Evolutionary conservation across 2,888 invertebrate species (phyloP).

Genomic region (Minunthozetes semirufus): DNA sequence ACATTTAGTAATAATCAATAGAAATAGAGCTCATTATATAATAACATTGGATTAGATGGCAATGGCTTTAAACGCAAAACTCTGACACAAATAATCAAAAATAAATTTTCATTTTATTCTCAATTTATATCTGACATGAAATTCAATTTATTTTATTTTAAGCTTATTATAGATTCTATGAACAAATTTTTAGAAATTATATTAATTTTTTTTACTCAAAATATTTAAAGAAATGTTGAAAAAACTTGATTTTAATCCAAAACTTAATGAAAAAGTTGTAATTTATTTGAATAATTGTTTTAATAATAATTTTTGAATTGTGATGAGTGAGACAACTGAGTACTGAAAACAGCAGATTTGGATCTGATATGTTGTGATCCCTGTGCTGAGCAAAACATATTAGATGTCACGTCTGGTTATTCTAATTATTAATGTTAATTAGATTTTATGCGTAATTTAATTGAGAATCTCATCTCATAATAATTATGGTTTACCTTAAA

Average conservation of each 20-base stretch:
- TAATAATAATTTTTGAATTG: no score
- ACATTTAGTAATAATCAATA: background rate
- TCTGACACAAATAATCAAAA: background rate
- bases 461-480: background rate
- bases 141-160: background rate
- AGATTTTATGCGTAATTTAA: slow-evolving; percentile 7
- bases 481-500: background rate
- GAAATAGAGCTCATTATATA: background rate
- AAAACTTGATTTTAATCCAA: no score
- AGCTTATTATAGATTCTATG: no score
- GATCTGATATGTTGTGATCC: no score
- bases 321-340: no score
- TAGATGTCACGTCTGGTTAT: background rate
- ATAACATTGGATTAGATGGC: background rate
- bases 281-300: no score
- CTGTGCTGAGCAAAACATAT: background rate
- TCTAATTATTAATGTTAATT: slow-evolving; percentile 9
- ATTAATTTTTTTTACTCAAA: no score
- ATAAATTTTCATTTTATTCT: background rate
- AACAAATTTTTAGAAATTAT: no score
- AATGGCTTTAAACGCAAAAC: background rate
- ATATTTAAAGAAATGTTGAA: no score
- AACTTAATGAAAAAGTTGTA: no score
- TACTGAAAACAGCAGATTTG: no score
- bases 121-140: background rate